Evolutionary conservation across 2,113 vertebrate genomes (phyloP).

Genomic region (Thamnaconus septentrionalis): DNA sequence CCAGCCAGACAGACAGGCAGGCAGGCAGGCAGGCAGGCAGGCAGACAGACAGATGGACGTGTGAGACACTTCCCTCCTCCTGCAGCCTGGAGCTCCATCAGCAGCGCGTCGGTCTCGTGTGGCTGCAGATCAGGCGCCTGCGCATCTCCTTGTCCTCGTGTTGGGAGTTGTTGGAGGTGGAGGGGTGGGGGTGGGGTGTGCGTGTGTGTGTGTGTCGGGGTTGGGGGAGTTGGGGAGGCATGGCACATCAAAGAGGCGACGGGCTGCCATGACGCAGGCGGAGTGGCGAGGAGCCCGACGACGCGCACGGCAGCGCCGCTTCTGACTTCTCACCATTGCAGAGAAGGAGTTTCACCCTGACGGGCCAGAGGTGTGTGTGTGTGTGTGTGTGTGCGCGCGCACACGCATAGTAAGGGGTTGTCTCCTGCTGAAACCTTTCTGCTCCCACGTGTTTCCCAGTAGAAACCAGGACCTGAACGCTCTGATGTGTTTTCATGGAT

Average conservation of each 20-base stretch:
- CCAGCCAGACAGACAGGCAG: slow-evolving; percentile 1
- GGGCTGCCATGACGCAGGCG: slow-evolving; percentile 61
- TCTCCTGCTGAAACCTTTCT: slow-evolving; percentile 6
- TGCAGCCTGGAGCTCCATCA: too few species aligned
- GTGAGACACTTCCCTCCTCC: too few species aligned
- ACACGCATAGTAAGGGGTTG: too few species aligned
- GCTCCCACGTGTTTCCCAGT: neutral
- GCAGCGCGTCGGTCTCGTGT: slow-evolving; percentile 21
- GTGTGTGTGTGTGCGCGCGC: neutral
- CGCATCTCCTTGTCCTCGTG: slow-evolving; percentile 35
- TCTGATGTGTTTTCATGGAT: slow-evolving; percentile 24
- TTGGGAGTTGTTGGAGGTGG: neutral
- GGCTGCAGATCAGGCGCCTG: slow-evolving; percentile 38
- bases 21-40: slow-evolving; percentile 1
- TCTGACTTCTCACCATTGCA: slow-evolving; percentile 42
- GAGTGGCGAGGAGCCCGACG: slow-evolving; percentile 36
- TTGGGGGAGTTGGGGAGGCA: slow-evolving; percentile 1
- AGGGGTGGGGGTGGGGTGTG: too few species aligned
- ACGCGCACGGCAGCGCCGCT: slow-evolving; percentile 26
- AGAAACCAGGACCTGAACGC: slow-evolving; percentile 10
- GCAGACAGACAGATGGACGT: slow-evolving; percentile 8
- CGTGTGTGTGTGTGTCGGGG: too few species aligned
- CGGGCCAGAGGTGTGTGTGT: slow-evolving; percentile 4
- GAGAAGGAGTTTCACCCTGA: slow-evolving; percentile 57
- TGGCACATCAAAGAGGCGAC: slow-evolving; percentile 46